These are phyloP conservation scores for Megalops cyprinoides DNA, from an alignment of 2,797 vertebrate genomes.

Conservation along the genomic window DNA sequence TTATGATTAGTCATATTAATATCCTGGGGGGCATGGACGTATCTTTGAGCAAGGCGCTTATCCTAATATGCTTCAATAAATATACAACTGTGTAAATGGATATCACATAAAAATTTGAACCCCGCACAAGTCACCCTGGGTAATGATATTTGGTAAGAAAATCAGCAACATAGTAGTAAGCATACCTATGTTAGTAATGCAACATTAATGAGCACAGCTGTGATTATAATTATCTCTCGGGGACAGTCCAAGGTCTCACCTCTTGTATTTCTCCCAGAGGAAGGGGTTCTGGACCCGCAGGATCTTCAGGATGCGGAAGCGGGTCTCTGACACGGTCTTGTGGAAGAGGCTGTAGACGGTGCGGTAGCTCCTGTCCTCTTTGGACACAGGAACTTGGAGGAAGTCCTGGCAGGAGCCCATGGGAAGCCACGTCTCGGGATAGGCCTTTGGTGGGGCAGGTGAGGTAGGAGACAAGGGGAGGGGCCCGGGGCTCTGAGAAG, in stretches of 20 bases:
- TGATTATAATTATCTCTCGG: neutral
- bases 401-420: slow-evolving; percentile 95
- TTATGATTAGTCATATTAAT: neutral
- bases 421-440: slow-evolving; percentile 94
- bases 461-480: slow-evolving; percentile 78
- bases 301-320: slow-evolving; percentile 94
- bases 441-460: slow-evolving; percentile 81
- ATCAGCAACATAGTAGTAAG: slow-evolving; percentile 16
- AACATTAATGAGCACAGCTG: neutral
- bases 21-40: neutral
- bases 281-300: slow-evolving; percentile 96
- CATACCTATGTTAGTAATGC: neutral
- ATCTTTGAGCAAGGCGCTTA: neutral
- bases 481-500: slow-evolving; percentile 63
- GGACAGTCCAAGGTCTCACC: slow-evolving; percentile 70
- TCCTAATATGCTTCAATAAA: neutral
- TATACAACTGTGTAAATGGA: slow-evolving; percentile 1
- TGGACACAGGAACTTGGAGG: slow-evolving; percentile 92
- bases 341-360: slow-evolving; percentile 99
- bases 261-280: slow-evolving; percentile 99
- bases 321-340: slow-evolving; percentile 97
- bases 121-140: slow-evolving; percentile 29
- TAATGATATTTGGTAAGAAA: slow-evolving; percentile 22
- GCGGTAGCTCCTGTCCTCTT: slow-evolving; percentile 96
- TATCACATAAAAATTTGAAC: neutral